Percentiles rank a stretch among this genome's conserved stretches.
These are phyloP conservation scores for Achatina immaculata DNA, from an alignment of 1,140 invertebrate species.

Conservation along the genomic window DNA sequence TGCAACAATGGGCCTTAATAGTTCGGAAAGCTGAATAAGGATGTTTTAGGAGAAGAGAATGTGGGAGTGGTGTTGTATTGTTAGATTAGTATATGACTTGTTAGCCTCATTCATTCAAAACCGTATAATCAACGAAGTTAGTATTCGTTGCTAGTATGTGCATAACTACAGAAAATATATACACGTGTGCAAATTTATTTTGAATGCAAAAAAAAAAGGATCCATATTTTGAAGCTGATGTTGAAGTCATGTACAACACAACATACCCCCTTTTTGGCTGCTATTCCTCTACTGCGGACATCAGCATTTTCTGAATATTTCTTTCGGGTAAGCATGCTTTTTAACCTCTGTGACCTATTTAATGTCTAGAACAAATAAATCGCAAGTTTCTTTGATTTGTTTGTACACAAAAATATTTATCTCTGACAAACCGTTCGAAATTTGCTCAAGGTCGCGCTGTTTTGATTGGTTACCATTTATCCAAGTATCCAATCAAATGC, in stretches of 20 bases:
- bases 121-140: neutral
- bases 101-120: neutral
- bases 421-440: neutral
- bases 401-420: neutral
- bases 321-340: slow-evolving; percentile 4
- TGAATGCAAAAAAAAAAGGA: too few species aligned
- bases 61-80: neutral
- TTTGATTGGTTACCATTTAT: neutral
- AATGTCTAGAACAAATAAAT: neutral
- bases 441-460: neutral
- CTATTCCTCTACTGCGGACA: neutral
- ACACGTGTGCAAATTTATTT: neutral
- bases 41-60: too few species aligned
- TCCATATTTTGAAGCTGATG: neutral
- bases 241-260: neutral
- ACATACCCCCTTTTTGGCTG: slow-evolving; percentile 2
- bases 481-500: neutral
- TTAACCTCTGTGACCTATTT: neutral
- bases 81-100: neutral
- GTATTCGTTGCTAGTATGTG: neutral
- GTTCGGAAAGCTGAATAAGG: too few species aligned
- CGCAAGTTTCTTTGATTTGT: neutral
- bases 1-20: too few species aligned
- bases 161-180: neutral
- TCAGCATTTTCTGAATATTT: slow-evolving; percentile 10